Evolutionary conservation across 2,888 invertebrate genomes (phyloP).

Genomic region (Torymus aiolomorphi): DNA sequence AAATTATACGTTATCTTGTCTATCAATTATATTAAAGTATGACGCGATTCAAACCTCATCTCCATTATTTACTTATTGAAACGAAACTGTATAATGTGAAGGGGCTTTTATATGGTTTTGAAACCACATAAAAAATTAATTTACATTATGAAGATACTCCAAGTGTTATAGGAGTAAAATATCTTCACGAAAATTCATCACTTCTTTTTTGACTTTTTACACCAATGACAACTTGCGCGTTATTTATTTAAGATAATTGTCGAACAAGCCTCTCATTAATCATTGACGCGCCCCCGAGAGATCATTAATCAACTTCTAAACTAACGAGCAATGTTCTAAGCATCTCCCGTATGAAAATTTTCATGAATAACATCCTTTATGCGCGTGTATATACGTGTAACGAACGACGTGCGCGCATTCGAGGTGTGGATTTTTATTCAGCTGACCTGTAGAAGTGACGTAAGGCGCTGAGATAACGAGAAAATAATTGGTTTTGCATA

Average conservation of each 20-base stretch:
- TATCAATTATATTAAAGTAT: too few species aligned
- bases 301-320: conserved; percentile 45
- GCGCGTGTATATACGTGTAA: neutral
- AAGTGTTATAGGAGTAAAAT: too few species aligned
- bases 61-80: too few species aligned
- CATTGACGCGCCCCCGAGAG: neutral
- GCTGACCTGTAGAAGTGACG: conserved; percentile 16
- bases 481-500: conserved; percentile 53
- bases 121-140: too few species aligned
- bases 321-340: conserved; percentile 37
- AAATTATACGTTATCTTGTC: too few species aligned
- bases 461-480: conserved; percentile 45
- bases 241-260: conserved; percentile 35
- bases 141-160: too few species aligned
- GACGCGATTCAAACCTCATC: too few species aligned
- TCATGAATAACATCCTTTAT: conserved; percentile 22
- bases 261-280: neutral
- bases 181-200: too few species aligned
- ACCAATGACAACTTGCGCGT: neutral
- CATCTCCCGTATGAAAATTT: conserved; percentile 32
- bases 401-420: neutral
- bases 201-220: neutral
- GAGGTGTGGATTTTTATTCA: conserved; percentile 23
- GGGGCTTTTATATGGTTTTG: too few species aligned
- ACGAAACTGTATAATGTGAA: too few species aligned